phyloP scores from a whole-genome alignment of 2,888 invertebrate genomes.

The Pseudeuparius sepicola region DNA sequence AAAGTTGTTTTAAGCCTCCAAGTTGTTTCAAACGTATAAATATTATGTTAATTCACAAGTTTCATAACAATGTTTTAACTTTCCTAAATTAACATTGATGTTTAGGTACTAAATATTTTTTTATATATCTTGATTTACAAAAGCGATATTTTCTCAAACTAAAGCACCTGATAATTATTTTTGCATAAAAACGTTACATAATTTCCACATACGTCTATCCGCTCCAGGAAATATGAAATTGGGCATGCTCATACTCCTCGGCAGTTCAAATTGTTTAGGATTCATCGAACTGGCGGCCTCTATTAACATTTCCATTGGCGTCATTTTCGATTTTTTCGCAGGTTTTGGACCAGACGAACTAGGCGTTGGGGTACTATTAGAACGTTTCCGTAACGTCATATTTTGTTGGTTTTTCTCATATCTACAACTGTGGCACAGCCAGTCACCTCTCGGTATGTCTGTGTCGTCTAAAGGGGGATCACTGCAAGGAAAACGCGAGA shows the following conservation, averaged over 20 bases:
- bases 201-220: conserved; percentile 59
- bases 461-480: conserved; percentile 86
- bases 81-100: too few species aligned
- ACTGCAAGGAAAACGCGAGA: conserved; percentile 49
- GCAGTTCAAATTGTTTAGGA: conserved; percentile 83
- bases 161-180: too few species aligned
- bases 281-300: conserved; percentile 77
- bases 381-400: conserved; percentile 28
- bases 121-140: too few species aligned
- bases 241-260: conserved; percentile 66
- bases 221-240: conserved; percentile 68
- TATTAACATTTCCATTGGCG: conserved; percentile 68
- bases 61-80: too few species aligned
- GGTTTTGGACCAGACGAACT: conserved; percentile 14
- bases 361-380: conserved; percentile 29
- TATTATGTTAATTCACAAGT: too few species aligned
- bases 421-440: conserved; percentile 81
- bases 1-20: too few species aligned
- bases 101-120: too few species aligned
- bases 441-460: conserved; percentile 83
- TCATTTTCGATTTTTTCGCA: conserved; percentile 41
- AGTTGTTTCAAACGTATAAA: too few species aligned
- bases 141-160: conserved; percentile 10
- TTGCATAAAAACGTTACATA: too few species aligned
- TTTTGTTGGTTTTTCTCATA: conserved; percentile 38